Evolutionary conservation across 2,113 vertebrate species (phyloP).

Genomic region (Helogale parvula): DNA sequence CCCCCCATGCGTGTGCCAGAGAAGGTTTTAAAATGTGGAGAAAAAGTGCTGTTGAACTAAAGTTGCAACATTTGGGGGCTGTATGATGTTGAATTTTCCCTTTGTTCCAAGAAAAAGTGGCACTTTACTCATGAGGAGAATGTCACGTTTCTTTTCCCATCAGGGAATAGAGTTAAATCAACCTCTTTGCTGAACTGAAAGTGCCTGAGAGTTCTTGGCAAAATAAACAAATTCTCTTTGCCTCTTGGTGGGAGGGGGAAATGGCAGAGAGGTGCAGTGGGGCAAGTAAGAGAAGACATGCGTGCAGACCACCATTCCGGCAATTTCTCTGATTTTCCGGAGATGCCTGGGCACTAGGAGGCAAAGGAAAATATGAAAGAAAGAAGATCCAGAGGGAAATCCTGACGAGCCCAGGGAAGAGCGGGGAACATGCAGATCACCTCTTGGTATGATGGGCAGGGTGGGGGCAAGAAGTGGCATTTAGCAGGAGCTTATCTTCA

Average conservation of each 20-base stretch:
- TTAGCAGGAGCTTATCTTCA: background rate
- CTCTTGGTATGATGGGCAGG: background rate
- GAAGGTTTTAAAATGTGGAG: background rate
- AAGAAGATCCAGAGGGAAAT: background rate
- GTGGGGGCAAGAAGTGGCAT: background rate
- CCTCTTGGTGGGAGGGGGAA: background rate
- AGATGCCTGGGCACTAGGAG: background rate
- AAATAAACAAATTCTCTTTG: constrained; percentile 40
- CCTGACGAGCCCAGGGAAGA: background rate
- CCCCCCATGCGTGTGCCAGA: background rate
- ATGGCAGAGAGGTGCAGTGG: no score
- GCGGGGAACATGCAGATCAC: background rate
- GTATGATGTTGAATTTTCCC: background rate
- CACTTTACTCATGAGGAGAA: constrained; percentile 45
- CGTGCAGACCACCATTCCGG: background rate
- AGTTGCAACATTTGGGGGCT: background rate
- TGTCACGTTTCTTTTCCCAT: background rate
- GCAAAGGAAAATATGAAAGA: background rate
- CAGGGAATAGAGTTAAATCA: background rate
- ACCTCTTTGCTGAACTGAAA: constrained; percentile 37
- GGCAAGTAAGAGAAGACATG: fast-evolving
- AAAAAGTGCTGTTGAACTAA: background rate
- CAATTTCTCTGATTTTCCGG: background rate
- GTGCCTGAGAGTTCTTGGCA: background rate
- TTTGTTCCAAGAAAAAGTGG: background rate